Base-by-base conservation (phyloP, 2,888 invertebrate genomes). In the Caenorhabditis uteleia region DNA sequence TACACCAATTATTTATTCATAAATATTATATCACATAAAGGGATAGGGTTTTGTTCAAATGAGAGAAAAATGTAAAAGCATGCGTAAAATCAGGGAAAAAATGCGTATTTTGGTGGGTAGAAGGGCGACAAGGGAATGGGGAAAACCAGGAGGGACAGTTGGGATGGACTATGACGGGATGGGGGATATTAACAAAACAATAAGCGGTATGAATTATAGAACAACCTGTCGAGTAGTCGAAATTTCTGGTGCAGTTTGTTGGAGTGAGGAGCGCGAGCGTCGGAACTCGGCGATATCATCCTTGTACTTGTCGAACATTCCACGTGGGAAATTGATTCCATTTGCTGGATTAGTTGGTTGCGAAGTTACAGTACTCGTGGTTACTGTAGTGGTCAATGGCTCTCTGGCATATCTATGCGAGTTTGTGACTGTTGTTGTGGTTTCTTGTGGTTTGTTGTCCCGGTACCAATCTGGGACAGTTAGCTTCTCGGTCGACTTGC, bases 271-370 rank as follows among this genome's bases (percentile, higher is more conserved):
- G 6, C 83, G 71, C 10, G 75, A 76, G 18, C 80, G 60, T 7
- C 83, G 61, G 44, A 84, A 45, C 42, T 84, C 82, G 44, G 80
- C 82, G 42, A 83, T 81, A 49, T 84, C 83, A 36, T 77, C 77
- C 39, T 74, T 75, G 62, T 83, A 84, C 44, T 72, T 70, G 61
- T 82, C 82, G 55, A 83, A 83, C 79, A 82, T 80, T 39, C 82
- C 82, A 18, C 74, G 47, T 16, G 80, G 81, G 20, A 81, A 55
- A 39, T 74, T 61, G 36, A 79, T 76, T 4, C 65, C 68, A 20
- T 38, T n/a, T 14, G 42, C 21, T 25, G 23, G 21, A 12, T 25
- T 5, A 3, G 14, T 12, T 8, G 57, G 26, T 8, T 29, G 12
- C 20, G 44, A 21, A 23, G 44, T 6, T 38, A 23, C 14, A 14